A percentile compares a stretch with the other conserved stretches of the same genome.
Conservation (phyloP, 2,888 invertebrate genomes). For the Pheosia gnoma region DNA sequence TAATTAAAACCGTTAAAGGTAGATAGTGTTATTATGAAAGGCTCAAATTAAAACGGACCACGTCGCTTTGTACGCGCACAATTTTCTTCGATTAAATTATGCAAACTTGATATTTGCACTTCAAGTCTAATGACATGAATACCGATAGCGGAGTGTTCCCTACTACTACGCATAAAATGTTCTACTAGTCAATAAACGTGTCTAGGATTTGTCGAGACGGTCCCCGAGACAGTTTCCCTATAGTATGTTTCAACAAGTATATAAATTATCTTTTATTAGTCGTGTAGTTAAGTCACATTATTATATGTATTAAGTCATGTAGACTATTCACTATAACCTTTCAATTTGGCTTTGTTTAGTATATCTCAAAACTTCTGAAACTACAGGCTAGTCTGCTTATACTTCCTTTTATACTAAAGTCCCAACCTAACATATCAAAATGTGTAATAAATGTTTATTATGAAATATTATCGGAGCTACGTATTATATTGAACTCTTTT, state of each 20-base stretch:
- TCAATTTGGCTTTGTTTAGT: too few relatives aligned
- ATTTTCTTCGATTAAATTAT: slow-evolving; percentile 79
- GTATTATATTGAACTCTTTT: too few relatives aligned
- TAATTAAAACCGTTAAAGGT: too few relatives aligned
- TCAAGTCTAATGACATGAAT: slow-evolving; percentile 73
- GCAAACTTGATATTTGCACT: slow-evolving; percentile 73
- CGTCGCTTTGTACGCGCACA: slow-evolving; percentile 65
- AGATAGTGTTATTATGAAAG: slow-evolving; percentile 69
- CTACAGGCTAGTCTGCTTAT: too few relatives aligned
- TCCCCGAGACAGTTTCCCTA: slow-evolving; percentile 35
- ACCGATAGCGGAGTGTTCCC: slow-evolving; percentile 68
- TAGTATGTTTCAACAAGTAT: slow-evolving; percentile 17
- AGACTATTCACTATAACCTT: too few relatives aligned
- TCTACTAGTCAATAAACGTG: slow-evolving; percentile 65
- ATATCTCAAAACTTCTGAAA: too few relatives aligned
- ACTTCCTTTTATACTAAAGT: too few relatives aligned
- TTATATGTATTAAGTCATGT: not conserved
- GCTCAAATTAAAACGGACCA: slow-evolving; percentile 67
- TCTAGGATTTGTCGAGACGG: slow-evolving; percentile 64
- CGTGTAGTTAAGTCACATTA: not conserved
- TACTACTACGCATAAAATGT: slow-evolving; percentile 58
- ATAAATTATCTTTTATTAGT: not conserved
- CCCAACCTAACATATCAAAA: too few relatives aligned
- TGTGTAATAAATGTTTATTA: too few relatives aligned
- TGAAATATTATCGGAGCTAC: too few relatives aligned